A percentile compares a stretch with the other conserved stretches of the same genome.
These are phyloP conservation scores for Nephrotoma flavescens DNA, from an alignment of 2,888 invertebrate species.

Conservation along the genomic window DNA sequence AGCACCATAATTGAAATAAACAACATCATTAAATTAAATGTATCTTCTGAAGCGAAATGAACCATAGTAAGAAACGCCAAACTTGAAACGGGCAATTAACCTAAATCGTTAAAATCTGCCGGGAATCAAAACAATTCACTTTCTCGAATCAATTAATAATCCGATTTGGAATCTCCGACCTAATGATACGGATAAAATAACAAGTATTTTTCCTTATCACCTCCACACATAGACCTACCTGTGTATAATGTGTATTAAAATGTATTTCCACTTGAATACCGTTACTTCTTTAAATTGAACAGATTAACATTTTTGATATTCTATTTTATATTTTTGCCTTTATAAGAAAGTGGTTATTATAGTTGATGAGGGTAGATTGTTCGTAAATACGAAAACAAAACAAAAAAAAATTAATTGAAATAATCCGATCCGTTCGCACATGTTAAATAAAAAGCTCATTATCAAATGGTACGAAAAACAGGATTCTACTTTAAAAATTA, in stretches of 20 bases:
- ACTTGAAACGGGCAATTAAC: too few species aligned
- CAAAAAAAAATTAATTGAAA: not conserved
- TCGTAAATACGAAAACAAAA: not conserved
- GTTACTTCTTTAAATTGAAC: not conserved
- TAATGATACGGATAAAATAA: not conserved
- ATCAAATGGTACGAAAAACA: not conserved
- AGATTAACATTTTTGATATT: not conserved
- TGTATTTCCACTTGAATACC: not conserved
- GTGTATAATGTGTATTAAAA: not conserved
- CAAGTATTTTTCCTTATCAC: not conserved
- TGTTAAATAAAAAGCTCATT: not conserved
- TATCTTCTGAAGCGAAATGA: too few species aligned
- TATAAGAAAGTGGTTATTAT: not conserved
- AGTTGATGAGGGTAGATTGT: not conserved
- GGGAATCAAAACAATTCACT: too few species aligned
- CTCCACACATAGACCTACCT: not conserved
- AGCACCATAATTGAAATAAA: too few species aligned
- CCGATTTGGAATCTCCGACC: too few species aligned
- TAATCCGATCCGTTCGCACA: not conserved
- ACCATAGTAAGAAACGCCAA: too few species aligned
- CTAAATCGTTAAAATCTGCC: too few species aligned
- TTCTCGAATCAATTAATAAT: too few species aligned
- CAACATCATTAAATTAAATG: too few species aligned
- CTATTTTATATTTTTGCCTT: too few species aligned
- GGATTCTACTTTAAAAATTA: not conserved